phyloP scores from a whole-genome alignment of 2,888 invertebrate species.

The Melanostoma scalare region DNA sequence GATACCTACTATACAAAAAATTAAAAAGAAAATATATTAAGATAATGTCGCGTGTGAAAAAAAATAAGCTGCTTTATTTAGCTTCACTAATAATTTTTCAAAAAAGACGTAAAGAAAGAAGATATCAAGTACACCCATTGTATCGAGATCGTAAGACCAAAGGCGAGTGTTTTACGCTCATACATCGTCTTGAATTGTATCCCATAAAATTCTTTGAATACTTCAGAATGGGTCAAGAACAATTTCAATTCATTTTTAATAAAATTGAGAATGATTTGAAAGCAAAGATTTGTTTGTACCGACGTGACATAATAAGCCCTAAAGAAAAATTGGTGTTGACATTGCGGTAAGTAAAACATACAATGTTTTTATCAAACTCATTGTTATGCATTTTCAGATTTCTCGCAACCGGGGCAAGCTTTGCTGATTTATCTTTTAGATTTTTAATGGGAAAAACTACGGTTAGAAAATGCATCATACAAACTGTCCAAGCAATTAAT shows the following conservation, averaged over 20 bases:
- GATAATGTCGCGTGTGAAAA: no score
- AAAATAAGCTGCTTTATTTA: no score
- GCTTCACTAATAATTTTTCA: no score
- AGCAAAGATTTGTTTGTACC: slow-evolving; percentile 2
- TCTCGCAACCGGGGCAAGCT: slow-evolving; percentile 20
- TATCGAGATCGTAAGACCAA: not conserved
- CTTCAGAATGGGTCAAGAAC: slow-evolving; percentile 15
- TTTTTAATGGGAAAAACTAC: slow-evolving; percentile 18
- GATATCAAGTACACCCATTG: slow-evolving; percentile 16
- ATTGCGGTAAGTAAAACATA: not conserved
- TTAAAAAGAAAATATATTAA: no score
- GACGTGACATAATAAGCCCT: not conserved
- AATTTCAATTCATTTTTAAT: slow-evolving; percentile 5
- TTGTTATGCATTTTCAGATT: slow-evolving; percentile 5
- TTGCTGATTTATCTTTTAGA: slow-evolving; percentile 15
- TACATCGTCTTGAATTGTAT: not conserved
- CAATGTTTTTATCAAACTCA: not conserved
- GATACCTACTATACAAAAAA: no score
- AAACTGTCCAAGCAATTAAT: slow-evolving; percentile 11
- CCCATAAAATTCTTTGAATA: slow-evolving; percentile 11
- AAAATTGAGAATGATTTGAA: slow-evolving; percentile 2
- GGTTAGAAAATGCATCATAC: slow-evolving; percentile 16
- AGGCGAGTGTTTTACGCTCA: slow-evolving; percentile 11
- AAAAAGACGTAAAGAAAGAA: not conserved
- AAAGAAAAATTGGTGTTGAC: slow-evolving; percentile 7